A percentile compares a stretch with the other conserved stretches of the same genome.
phyloP scores from a whole-genome alignment of 2,888 invertebrate genomes.

The Pomacea canaliculata region DNA sequence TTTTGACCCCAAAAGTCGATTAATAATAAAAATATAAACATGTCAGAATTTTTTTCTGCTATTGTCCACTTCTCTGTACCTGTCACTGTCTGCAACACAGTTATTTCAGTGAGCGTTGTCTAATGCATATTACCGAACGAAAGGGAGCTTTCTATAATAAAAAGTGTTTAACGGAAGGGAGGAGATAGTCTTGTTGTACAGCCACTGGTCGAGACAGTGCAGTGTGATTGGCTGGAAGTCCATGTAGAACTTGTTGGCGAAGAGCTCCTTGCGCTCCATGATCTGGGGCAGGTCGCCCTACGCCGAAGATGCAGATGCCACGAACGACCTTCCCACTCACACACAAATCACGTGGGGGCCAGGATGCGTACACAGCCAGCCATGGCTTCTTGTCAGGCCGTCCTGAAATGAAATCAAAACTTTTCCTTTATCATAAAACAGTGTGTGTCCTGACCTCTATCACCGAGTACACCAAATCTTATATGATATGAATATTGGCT shows the following conservation, averaged over 20 bases:
- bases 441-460: too few relatives aligned
- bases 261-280: slow-evolving; percentile 46
- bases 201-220: slow-evolving; percentile 58
- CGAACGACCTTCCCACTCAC: slow-evolving; percentile 45
- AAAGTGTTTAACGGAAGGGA: slow-evolving; percentile 20
- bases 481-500: too few relatives aligned
- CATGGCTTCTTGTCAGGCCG: slow-evolving; percentile 33
- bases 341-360: slow-evolving; percentile 30
- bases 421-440: not conserved
- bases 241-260: slow-evolving; percentile 61
- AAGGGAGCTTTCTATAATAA: slow-evolving; percentile 29
- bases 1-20: too few relatives aligned
- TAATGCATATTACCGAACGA: slow-evolving; percentile 8
- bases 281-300: slow-evolving; percentile 52
- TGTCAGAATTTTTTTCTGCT: too few relatives aligned
- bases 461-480: too few relatives aligned
- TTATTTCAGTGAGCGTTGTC: too few relatives aligned
- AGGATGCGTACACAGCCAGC: slow-evolving; percentile 33
- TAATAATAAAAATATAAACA: too few relatives aligned
- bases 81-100: too few relatives aligned
- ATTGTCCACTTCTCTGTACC: too few relatives aligned
- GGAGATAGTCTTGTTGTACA: slow-evolving; percentile 32
- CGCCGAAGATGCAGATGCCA: slow-evolving; percentile 59
- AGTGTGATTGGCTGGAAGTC: slow-evolving; percentile 46
- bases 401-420: slow-evolving; percentile 15